These are phyloP conservation scores for Apoderus coryli DNA, from an alignment of 2,888 invertebrate species.

Conservation along the genomic window DNA sequence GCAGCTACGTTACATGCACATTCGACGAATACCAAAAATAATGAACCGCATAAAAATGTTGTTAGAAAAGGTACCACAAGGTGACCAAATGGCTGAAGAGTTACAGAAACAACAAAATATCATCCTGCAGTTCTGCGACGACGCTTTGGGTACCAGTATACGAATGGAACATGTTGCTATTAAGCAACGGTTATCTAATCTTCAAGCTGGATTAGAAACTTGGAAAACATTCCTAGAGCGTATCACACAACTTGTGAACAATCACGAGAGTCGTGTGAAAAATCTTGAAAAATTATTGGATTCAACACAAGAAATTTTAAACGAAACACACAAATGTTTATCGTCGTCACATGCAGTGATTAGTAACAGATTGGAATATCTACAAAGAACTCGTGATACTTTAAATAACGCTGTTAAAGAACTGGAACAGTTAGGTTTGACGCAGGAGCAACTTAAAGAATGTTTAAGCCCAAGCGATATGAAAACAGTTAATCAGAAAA, in stretches of 20 bases:
- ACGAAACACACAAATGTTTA: slow-evolving; percentile 37
- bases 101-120: slow-evolving; percentile 49
- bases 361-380: slow-evolving; percentile 46
- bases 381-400: slow-evolving; percentile 45
- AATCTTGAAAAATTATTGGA: slow-evolving; percentile 47
- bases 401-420: slow-evolving; percentile 42
- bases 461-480: slow-evolving; percentile 73
- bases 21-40: slow-evolving; percentile 58
- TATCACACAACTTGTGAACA: slow-evolving; percentile 46
- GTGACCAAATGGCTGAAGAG: slow-evolving; percentile 48
- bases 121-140: slow-evolving; percentile 57
- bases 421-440: slow-evolving; percentile 55
- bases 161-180: slow-evolving; percentile 70
- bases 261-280: slow-evolving; percentile 47
- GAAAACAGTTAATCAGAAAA: slow-evolving; percentile 61
- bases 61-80: slow-evolving; percentile 48
- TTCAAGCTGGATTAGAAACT: slow-evolving; percentile 66
- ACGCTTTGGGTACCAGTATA: slow-evolving; percentile 61
- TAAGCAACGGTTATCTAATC: slow-evolving; percentile 60
- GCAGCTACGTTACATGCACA: slow-evolving; percentile 66
- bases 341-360: slow-evolving; percentile 46
- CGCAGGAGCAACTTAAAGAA: slow-evolving; percentile 71
- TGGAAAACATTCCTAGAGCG: slow-evolving; percentile 63
- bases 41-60: slow-evolving; percentile 53
- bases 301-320: slow-evolving; percentile 47